Evolutionary conservation across 2,113 vertebrate genomes (phyloP), one percentile per base, ranked within the genome.

Genomic region (Pseudois nayaur): DNA sequence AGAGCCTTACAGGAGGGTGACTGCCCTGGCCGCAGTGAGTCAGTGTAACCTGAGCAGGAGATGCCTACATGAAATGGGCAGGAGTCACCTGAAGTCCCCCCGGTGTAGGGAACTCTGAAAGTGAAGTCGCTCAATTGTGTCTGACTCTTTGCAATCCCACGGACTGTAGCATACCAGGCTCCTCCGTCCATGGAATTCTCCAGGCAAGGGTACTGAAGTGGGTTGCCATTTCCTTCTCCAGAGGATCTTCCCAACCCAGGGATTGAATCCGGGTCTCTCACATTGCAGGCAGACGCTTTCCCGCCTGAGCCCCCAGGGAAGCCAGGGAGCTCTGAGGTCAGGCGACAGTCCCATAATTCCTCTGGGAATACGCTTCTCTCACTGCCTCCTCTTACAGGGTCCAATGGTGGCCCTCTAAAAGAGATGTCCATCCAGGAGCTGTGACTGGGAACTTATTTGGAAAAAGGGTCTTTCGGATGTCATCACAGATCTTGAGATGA

Each of bases 1-100:
- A n/a, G n/a, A 21, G 64, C 8, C 55, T 43, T 14, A 14, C 17
- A 9, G 43, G 5, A 29, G 21, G 31, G 27, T 31, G n/a, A 13
- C 40, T 23, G 57, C 8, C 2, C 50, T 57, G 94, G 25, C 36
- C 1, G 0, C 0, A 13, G 1, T 0, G 0, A 4, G 2, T 55
- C 81, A 4, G 16, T 29, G 48, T 45, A 3, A 25, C 21, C 36
- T 81, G n/a, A 64, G 43, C 8, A 8, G 60, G 43, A 74, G 33
- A 29, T 12, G 14, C 23, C 9, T 12, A 13, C 23, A 25, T 5
- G 16, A 59, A 48, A 25, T 1, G 19, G n/a, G 21, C 43, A 21
- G 16, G 13, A n/a, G 59, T 33, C 19, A 17, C 3, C 4, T 2
- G 15, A 21, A 43, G 10, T 31, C 52, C 2, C 17, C 71, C 13